phyloP scores from a whole-genome alignment of 2,888 invertebrate genomes.

The Uropetala carovei region DNA sequence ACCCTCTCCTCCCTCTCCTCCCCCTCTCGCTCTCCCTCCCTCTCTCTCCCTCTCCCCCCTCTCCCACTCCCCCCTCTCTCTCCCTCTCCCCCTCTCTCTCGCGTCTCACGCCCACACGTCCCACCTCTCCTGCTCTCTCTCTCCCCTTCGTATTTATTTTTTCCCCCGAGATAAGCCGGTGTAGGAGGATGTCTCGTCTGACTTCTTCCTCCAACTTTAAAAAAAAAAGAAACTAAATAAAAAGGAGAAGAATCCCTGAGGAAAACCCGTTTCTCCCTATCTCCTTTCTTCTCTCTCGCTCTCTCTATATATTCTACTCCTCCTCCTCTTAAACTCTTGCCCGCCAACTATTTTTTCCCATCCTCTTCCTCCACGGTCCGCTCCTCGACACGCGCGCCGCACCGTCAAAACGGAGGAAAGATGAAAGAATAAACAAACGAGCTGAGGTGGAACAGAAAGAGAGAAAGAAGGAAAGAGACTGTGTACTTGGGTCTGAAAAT shows the following conservation, averaged over 20 bases:
- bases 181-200: no score
- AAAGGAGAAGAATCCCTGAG: background rate
- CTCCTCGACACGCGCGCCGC: conserved; percentile 20
- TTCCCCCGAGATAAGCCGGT: no score
- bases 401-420: background rate
- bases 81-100: background rate
- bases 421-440: background rate
- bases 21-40: background rate
- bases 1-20: background rate
- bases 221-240: background rate
- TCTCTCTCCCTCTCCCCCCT: background rate
- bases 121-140: background rate
- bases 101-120: conserved; percentile 23
- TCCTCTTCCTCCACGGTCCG: background rate
- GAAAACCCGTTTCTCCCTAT: background rate
- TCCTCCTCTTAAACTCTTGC: no score
- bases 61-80: background rate
- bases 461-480: background rate
- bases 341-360: background rate
- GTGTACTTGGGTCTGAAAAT: no score
- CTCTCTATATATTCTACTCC: background rate
- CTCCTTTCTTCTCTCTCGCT: background rate
- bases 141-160: no score
- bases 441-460: background rate
- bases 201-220: no score